These are phyloP conservation scores for Phyllostomus discolor DNA, from an alignment of 2,113 vertebrate genomes.

Conservation along the genomic window DNA sequence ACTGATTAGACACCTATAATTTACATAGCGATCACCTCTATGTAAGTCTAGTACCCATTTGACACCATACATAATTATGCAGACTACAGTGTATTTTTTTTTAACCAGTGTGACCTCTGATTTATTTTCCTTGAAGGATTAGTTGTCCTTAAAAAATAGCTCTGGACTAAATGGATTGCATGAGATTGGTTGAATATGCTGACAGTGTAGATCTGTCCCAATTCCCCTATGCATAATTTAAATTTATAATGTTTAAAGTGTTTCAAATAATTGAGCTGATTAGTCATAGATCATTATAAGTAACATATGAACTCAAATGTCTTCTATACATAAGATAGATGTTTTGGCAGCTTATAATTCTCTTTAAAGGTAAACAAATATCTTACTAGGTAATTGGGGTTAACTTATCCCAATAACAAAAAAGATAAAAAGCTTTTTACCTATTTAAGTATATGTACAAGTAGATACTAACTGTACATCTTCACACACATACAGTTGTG, in stretches of 20 bases:
- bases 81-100: background rate
- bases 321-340: background rate
- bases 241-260: background rate
- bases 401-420: background rate
- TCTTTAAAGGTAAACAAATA: background rate
- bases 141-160: background rate
- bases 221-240: background rate
- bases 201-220: background rate
- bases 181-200: background rate
- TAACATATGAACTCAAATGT: background rate
- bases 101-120: background rate
- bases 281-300: background rate
- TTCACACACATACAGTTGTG: background rate
- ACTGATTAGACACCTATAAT: background rate
- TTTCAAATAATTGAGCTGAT: background rate
- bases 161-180: background rate
- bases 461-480: background rate
- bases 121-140: background rate
- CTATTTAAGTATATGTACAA: background rate
- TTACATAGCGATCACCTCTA: background rate
- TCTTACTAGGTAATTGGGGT: background rate
- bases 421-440: background rate
- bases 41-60: background rate
- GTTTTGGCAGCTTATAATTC: background rate
- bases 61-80: background rate